Percentiles rank a stretch among this genome's conserved stretches.
These are phyloP conservation scores for Todus mexicanus DNA, from an alignment of 2,797 vertebrate genomes.

Conservation along the genomic window DNA sequence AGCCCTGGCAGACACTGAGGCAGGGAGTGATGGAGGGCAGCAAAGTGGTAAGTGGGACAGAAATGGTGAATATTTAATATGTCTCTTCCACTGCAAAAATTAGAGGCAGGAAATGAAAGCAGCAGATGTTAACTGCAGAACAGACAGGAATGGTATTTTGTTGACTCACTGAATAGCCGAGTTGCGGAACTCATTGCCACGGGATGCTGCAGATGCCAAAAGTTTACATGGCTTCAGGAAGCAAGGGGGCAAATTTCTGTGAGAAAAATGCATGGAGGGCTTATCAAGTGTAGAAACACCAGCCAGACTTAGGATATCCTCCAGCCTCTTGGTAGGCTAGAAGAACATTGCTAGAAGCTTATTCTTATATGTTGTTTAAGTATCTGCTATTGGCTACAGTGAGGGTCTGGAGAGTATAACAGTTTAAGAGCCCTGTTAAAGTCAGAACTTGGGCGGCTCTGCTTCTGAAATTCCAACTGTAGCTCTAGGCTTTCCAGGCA, in stretches of 20 bases:
- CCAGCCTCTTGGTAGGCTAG: background rate
- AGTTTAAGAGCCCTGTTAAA: background rate
- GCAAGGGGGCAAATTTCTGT: background rate
- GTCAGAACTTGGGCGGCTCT: background rate
- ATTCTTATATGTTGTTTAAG: background rate
- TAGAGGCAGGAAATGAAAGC: conserved; percentile 7
- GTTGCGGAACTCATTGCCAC: background rate
- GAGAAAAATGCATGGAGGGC: background rate
- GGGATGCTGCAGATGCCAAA: background rate
- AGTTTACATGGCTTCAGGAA: background rate
- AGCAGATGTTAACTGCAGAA: conserved; percentile 10
- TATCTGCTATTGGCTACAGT: background rate
- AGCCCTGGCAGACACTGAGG: background rate
- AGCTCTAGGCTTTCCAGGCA: background rate
- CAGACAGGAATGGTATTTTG: background rate
- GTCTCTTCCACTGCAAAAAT: background rate
- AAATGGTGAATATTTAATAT: background rate
- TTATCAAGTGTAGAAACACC: background rate
- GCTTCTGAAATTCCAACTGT: background rate
- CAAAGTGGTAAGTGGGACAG: background rate
- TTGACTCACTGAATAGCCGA: background rate
- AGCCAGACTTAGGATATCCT: background rate
- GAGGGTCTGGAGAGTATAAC: background rate
- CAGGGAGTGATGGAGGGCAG: background rate
- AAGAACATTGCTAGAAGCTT: background rate